A percentile compares a stretch with the other conserved stretches of the same genome.
Conservation (phyloP, 2,797 vertebrate genomes). For the Pachyuromys duprasi region DNA sequence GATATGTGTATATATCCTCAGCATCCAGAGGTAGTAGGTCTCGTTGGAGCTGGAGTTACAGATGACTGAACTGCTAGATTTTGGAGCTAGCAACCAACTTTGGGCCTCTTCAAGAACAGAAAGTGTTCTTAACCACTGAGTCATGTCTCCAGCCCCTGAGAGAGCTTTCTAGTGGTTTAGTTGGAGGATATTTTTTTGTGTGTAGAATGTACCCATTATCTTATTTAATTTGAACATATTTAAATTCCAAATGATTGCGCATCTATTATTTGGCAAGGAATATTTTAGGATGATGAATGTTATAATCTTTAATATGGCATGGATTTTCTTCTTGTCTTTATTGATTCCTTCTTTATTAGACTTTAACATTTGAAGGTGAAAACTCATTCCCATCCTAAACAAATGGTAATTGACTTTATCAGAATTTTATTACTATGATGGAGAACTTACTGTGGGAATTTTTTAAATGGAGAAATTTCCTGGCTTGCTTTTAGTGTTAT, state of each 20-base stretch:
- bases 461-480: slow-evolving; percentile 76
- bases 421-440: slow-evolving; percentile 79
- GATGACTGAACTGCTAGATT: background rate
- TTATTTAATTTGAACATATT: slow-evolving; percentile 59
- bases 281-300: slow-evolving; percentile 46
- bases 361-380: slow-evolving; percentile 48
- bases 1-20: background rate
- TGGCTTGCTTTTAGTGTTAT: slow-evolving; percentile 85
- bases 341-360: slow-evolving; percentile 73
- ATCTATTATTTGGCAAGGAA: slow-evolving; percentile 65
- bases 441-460: slow-evolving; percentile 74
- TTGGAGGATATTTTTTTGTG: slow-evolving; percentile 36
- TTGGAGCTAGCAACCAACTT: background rate
- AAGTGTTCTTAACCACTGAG: background rate
- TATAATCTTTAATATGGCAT: slow-evolving; percentile 15
- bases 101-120: background rate
- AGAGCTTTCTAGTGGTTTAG: slow-evolving; percentile 16
- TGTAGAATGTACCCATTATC: slow-evolving; percentile 20
- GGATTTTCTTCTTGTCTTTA: slow-evolving; percentile 65
- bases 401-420: slow-evolving; percentile 79
- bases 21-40: background rate
- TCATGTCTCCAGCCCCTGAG: background rate
- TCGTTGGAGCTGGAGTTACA: background rate
- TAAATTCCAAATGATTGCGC: slow-evolving; percentile 60
- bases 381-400: slow-evolving; percentile 75